These are phyloP conservation scores for Salarias fasciatus DNA, from an alignment of 2,797 vertebrate genomes.

Conservation along the genomic window DNA sequence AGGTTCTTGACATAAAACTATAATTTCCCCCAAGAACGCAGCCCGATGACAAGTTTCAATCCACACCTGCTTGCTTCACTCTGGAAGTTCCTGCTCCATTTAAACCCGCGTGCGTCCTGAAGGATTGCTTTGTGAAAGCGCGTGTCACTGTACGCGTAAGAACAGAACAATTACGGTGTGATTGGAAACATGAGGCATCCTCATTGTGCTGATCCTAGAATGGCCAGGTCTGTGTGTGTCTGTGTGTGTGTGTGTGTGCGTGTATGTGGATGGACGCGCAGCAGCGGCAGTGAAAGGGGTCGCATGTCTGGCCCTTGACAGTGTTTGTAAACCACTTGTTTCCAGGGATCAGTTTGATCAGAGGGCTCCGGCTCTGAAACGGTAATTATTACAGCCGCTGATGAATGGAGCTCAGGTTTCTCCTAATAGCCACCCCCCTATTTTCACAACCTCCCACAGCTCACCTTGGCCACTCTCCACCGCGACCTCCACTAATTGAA, in stretches of 20 bases:
- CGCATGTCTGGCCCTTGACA: constrained; percentile 83
- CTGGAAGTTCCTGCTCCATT: too few relatives aligned
- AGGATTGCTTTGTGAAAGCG: too few relatives aligned
- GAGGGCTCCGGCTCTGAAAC: constrained; percentile 72
- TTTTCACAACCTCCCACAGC: constrained; percentile 93
- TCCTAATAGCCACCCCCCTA: constrained; percentile 88
- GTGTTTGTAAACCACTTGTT: constrained; percentile 91
- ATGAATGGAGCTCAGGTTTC: constrained; percentile 94
- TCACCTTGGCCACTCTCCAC: constrained; percentile 88
- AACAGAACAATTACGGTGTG: background rate
- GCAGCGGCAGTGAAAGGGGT: constrained; percentile 70
- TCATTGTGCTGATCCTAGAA: constrained; percentile 3
- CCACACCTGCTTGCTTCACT: constrained; percentile 12
- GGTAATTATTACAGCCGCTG: constrained; percentile 85
- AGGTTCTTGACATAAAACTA: too few relatives aligned
- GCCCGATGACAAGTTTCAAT: background rate
- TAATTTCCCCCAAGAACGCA: too few relatives aligned
- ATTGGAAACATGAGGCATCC: constrained; percentile 7
- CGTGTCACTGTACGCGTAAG: background rate
- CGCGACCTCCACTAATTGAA: constrained; percentile 91
- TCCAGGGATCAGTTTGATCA: constrained; percentile 89
- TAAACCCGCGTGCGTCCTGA: too few relatives aligned
- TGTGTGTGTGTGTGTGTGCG: constrained; percentile 35
- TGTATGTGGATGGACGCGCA: too few relatives aligned
- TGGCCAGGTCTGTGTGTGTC: constrained; percentile 32